These are phyloP conservation scores for Pentalonia nigronervosa DNA, from an alignment of 1,140 invertebrate species.

Conservation along the genomic window DNA sequence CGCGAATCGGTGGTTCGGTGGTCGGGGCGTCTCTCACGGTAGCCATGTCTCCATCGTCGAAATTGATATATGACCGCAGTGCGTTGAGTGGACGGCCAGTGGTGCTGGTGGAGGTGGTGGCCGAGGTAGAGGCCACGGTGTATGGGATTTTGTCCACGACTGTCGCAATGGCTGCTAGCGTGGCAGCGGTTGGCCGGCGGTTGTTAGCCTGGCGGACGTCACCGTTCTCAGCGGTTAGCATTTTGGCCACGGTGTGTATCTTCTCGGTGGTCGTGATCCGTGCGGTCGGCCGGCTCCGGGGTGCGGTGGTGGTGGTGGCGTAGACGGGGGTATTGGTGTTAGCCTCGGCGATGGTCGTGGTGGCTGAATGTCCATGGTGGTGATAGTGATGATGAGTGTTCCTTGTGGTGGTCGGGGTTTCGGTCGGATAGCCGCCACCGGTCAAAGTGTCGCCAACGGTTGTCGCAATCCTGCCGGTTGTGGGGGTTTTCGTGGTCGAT, in stretches of 20 bases:
- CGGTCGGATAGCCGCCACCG: conserved; percentile 29
- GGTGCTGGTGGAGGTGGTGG: background rate
- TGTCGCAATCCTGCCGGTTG: background rate
- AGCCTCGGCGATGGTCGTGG: conserved; percentile 57
- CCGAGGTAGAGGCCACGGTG: background rate
- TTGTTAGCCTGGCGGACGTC: conserved; percentile 62
- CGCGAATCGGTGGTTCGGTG: background rate
- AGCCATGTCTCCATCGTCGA: background rate
- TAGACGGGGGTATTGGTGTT: conserved; percentile 56
- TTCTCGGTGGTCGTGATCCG: background rate
- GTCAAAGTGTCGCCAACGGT: background rate
- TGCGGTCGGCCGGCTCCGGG: background rate
- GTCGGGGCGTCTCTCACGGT: background rate
- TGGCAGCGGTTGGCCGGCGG: conserved; percentile 62
- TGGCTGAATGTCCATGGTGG: conserved; percentile 59
- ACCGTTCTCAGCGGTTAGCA: conserved; percentile 61
- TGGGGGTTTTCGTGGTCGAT: conserved; percentile 60
- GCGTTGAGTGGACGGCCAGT: background rate
- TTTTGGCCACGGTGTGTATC: background rate
- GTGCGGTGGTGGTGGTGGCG: conserved; percentile 59
- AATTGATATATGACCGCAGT: background rate
- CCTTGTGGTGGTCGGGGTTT: conserved; percentile 60
- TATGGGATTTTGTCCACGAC: background rate
- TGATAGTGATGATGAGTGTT: conserved; percentile 61
- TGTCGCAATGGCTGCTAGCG: conserved; percentile 59